These are phyloP conservation scores for Aphidoletes aphidimyza DNA, from an alignment of 2,888 invertebrate genomes.

Conservation along the genomic window DNA sequence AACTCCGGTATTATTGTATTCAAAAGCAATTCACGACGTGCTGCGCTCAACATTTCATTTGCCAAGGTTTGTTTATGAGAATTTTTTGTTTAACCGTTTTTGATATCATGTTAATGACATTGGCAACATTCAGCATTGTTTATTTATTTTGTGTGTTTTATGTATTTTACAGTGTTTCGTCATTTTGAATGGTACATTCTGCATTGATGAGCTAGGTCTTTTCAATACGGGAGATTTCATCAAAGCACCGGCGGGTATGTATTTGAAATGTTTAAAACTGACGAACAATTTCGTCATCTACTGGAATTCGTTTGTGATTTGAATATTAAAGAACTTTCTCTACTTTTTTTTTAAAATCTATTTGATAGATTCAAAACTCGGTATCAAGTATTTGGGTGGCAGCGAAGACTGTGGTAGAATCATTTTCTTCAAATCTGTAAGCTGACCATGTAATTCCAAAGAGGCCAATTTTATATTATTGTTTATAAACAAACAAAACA, in stretches of 20 bases:
- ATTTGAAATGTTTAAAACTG: not conserved
- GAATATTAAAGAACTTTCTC: no score
- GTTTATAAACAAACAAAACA: not conserved
- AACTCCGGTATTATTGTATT: not conserved
- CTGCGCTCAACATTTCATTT: not conserved
- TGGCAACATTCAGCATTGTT: no score
- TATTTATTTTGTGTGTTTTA: not conserved
- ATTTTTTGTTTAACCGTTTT: not conserved
- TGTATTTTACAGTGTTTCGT: not conserved
- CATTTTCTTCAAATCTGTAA: slow-evolving; percentile 6
- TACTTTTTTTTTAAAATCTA: not conserved
- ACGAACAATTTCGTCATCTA: no score
- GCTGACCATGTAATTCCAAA: not conserved
- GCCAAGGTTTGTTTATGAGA: no score
- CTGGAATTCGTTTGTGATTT: no score
- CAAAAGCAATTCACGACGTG: not conserved
- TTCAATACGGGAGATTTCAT: not conserved
- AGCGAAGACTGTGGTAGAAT: not conserved
- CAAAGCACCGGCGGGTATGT: not conserved
- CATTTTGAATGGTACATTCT: not conserved
- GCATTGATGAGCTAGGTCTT: not conserved
- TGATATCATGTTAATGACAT: not conserved
- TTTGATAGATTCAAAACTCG: not conserved
- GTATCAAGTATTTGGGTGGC: not conserved
- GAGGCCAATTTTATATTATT: not conserved